These are phyloP conservation scores for Ennomos quercinarius DNA, from an alignment of 2,888 invertebrate species.

Conservation along the genomic window DNA sequence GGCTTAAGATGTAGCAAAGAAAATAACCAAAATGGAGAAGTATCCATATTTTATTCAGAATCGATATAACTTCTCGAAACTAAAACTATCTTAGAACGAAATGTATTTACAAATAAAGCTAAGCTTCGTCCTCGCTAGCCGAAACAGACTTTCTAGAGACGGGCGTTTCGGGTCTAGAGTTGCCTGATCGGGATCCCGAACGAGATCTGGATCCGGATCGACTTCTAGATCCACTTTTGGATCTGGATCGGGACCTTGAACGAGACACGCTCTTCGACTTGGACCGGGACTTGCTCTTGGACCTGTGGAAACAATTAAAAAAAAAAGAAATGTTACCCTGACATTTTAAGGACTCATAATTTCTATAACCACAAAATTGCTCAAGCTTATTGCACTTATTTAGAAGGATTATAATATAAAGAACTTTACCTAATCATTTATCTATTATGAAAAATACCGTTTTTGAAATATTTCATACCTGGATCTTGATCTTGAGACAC, in stretches of 20 bases:
- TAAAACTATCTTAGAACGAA: constrained; percentile 36
- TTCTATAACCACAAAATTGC: no score
- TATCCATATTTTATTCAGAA: not conserved
- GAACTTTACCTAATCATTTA: no score
- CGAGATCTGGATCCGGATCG: constrained; percentile 64
- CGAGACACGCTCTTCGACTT: constrained; percentile 62
- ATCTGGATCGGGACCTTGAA: constrained; percentile 49
- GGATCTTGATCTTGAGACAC: constrained; percentile 60
- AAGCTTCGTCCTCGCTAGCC: constrained; percentile 84
- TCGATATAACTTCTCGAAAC: not conserved
- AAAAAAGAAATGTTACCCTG: no score
- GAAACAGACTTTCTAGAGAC: constrained; percentile 86
- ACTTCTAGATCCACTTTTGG: constrained; percentile 58
- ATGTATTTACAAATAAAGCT: constrained; percentile 41
- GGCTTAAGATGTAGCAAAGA: not conserved
- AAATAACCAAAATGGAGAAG: not conserved
- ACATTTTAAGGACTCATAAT: no score
- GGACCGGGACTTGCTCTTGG: constrained; percentile 46
- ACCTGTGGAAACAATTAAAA: constrained; percentile 7
- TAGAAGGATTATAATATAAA: no score
- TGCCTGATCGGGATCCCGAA: constrained; percentile 68
- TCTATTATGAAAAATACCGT: no score
- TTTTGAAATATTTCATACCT: constrained; percentile 40
- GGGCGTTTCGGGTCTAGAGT: constrained; percentile 82
- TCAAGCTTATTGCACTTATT: no score